Percentiles rank a stretch among this genome's conserved stretches.
Conservation (phyloP, 2,113 vertebrate genomes). For the Tetraodon nigroviridis region DNA sequence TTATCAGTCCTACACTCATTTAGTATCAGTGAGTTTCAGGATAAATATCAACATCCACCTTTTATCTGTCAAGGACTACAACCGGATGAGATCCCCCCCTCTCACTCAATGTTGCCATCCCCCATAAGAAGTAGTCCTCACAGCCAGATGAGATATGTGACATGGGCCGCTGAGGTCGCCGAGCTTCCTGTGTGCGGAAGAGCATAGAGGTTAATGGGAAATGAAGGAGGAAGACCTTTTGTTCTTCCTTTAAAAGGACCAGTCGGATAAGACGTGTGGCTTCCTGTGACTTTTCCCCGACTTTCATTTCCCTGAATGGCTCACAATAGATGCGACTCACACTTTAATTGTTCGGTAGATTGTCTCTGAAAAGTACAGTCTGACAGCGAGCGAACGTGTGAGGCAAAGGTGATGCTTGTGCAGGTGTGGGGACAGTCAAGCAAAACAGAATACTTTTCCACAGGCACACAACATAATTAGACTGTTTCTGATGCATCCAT, state of each 20-base stretch:
- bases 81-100: slow-evolving; percentile 40
- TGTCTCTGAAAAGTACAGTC: slow-evolving; percentile 21
- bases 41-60: slow-evolving; percentile 63
- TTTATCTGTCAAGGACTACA: slow-evolving; percentile 63
- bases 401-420: slow-evolving; percentile 22
- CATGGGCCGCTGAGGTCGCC: slow-evolving; percentile 55
- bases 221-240: slow-evolving; percentile 63
- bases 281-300: slow-evolving; percentile 61
- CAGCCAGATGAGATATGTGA: slow-evolving; percentile 64
- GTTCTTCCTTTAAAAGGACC: slow-evolving; percentile 58
- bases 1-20: slow-evolving; percentile 38
- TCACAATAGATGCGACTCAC: slow-evolving; percentile 36
- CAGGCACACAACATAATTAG: neutral
- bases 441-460: slow-evolving; percentile 14
- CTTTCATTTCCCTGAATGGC: slow-evolving; percentile 61
- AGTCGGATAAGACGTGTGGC: slow-evolving; percentile 57
- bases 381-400: slow-evolving; percentile 25
- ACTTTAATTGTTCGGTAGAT: slow-evolving; percentile 49
- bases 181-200: slow-evolving; percentile 61
- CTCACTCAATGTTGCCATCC: slow-evolving; percentile 49
- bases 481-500: neutral
- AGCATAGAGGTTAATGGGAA: slow-evolving; percentile 66
- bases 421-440: slow-evolving; percentile 6
- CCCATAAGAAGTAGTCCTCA: slow-evolving; percentile 45
- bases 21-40: slow-evolving; percentile 39